phyloP scores from a whole-genome alignment of 1,140 invertebrate genomes.

The Capitella teleta region DNA sequence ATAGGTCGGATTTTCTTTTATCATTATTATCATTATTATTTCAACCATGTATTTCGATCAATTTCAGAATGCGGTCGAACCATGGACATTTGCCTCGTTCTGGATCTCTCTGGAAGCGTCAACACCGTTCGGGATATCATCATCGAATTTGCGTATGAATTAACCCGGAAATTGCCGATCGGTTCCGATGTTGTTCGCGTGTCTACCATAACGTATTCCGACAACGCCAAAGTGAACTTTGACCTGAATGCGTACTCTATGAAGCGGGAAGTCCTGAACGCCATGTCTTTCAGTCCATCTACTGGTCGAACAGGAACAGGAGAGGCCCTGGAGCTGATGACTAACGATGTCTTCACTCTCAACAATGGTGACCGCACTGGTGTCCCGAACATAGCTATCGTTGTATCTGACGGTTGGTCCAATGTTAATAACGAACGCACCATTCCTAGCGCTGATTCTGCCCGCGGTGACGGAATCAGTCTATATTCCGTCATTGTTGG shows the following conservation, averaged over 20 bases:
- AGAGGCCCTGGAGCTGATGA: not conserved
- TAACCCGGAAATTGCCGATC: not conserved
- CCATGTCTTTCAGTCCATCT: not conserved
- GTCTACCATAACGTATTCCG: not conserved
- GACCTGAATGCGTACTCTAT: conserved; percentile 2
- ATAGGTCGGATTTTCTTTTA: not conserved
- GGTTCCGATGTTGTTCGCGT: conserved; percentile 1
- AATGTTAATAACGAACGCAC: conserved; percentile 17
- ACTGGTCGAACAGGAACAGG: not conserved
- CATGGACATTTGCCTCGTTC: conserved; percentile 6
- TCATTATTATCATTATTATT: not conserved
- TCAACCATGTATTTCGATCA: not conserved
- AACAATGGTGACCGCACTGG: conserved; percentile 1
- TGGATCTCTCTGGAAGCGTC: conserved; percentile 6
- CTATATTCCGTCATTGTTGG: conserved; percentile 16
- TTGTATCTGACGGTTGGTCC: conserved; percentile 21
- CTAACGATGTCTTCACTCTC: conserved; percentile 3
- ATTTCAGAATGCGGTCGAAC: conserved; percentile 1
- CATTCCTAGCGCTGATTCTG: conserved; percentile 1
- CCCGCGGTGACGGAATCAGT: not conserved
- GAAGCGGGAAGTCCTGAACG: conserved; percentile 2
- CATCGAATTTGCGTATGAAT: not conserved
- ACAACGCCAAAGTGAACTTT: conserved; percentile 6
- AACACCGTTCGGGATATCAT: not conserved
- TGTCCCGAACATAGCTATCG: conserved; percentile 15